Base-by-base conservation (phyloP, 2,888 invertebrate species). In the Calliopum simillimum region DNA sequence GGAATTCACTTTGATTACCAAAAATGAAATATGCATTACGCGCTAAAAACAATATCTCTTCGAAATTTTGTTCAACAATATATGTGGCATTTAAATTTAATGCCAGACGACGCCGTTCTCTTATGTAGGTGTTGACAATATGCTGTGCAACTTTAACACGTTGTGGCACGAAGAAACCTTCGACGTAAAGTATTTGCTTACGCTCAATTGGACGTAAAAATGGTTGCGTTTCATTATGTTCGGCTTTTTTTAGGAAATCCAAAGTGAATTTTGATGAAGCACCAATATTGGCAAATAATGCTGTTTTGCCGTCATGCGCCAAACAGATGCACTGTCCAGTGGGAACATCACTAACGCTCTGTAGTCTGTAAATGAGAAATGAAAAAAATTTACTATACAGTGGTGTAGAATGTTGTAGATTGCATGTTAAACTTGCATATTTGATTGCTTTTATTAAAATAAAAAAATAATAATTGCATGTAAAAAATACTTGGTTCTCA, bases 101-200 rank as follows among this genome's bases (percentile, higher is more conserved):
- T 1, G 86, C 87, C 69, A 90, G 80, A 8, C 85, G 77, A 79
- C 88, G 72, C 74, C 84, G 77, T 12, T 81, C 76, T 8, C 81
- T 78, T 58, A 88, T 85, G 70, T 86, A 84, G 41, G 87, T 79
- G 14, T 86, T 78, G 55, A 88, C 77, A 43, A 90, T 82, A 75
- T 86, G 84, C 49, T 85, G 78, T 6, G 87, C 87, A 4, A 87
- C 85, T 25, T 86, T 84, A 44, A 81, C 80, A 25, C 89, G 85
- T 25, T 89, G 85, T 0, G 88, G 87, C 56, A 90, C 79, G 79
- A 90, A 90, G 80, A 88, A 90, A 5, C 89, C 89, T 81, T 90
- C 90, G 66, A 90, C 83, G 74, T 89, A 89, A 44, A 89, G 78
- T 12, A 86, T 80, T 75, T 86, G 84, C 33, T 81, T 81, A 44